Conservation (phyloP, 2,113 vertebrate species). For the Malaclemys terrapin region DNA sequence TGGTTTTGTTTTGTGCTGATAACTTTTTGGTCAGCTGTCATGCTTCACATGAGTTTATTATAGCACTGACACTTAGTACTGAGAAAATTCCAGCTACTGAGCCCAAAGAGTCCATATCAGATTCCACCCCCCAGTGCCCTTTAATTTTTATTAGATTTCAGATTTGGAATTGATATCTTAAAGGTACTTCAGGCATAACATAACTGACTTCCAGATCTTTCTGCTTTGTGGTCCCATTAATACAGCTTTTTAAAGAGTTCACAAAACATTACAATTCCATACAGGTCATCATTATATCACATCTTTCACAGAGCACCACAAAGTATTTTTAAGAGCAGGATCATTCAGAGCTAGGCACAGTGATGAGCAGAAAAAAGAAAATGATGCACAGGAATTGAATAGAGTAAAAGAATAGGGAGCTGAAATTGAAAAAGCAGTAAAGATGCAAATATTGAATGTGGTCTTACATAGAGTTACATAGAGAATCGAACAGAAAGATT, state of each 20-base stretch:
- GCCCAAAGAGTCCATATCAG: neutral
- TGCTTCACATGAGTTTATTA: neutral
- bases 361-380: neutral
- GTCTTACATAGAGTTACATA: neutral
- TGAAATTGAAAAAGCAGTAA: neutral
- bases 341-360: neutral
- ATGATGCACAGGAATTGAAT: neutral
- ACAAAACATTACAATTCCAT: neutral
- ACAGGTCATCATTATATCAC: neutral
- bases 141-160: neutral
- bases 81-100: neutral
- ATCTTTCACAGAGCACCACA: neutral
- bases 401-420: neutral
- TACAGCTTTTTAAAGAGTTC: neutral
- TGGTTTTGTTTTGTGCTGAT: neutral
- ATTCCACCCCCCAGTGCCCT: neutral
- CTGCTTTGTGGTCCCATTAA: neutral
- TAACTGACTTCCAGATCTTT: neutral
- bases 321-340: neutral
- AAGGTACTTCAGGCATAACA: neutral
- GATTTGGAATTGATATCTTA: neutral
- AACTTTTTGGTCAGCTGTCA: neutral
- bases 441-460: neutral
- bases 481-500: neutral
- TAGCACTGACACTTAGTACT: neutral